These are phyloP conservation scores for Argopecten irradians DNA, from an alignment of 1,140 invertebrate species.

Conservation along the genomic window DNA sequence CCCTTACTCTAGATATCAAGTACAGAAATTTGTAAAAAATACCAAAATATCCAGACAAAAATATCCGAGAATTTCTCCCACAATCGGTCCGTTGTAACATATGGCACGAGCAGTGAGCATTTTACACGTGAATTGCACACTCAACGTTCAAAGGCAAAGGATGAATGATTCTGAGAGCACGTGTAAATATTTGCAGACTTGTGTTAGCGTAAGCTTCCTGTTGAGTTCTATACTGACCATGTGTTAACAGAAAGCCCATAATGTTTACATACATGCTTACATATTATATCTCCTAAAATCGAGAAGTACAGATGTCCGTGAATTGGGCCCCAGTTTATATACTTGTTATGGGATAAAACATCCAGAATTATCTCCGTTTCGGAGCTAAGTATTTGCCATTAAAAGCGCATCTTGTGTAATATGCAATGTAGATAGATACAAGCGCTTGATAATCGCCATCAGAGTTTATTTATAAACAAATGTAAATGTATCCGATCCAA, in stretches of 20 bases:
- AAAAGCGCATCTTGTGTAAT: no score
- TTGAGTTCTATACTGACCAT: constrained; percentile 9
- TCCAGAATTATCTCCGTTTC: not conserved
- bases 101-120: not conserved
- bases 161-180: not conserved
- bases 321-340: no score
- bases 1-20: not conserved
- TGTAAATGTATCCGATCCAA: no score
- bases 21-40: not conserved
- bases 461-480: not conserved
- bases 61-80: not conserved
- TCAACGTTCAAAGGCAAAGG: not conserved
- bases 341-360: not conserved
- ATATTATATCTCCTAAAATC: not conserved
- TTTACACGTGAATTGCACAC: constrained; percentile 3
- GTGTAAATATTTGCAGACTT: constrained; percentile 5
- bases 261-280: not conserved
- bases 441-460: not conserved
- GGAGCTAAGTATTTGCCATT: not conserved
- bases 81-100: not conserved
- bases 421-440: no score
- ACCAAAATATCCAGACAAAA: not conserved
- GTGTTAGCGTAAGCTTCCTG: not conserved
- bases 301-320: not conserved
- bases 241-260: constrained; percentile 8